Evolutionary conservation across 1,140 invertebrate species (phyloP), one percentile per base, ranked within the genome.

Genomic region (Cotesia vestalis): DNA sequence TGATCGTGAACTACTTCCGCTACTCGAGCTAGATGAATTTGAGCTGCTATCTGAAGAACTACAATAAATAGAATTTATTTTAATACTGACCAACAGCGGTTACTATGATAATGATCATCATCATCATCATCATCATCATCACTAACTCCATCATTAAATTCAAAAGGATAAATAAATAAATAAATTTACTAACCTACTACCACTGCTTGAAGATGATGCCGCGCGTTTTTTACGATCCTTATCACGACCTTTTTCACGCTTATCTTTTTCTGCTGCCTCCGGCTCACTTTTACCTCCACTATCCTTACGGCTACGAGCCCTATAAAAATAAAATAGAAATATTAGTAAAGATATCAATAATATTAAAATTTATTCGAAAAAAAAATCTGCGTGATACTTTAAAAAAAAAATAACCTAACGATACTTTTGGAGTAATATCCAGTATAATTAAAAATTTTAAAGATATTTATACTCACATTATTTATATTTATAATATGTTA

Each of bases 11-110:
- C 88, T 89, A 40, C 88, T 88, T 11, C 89, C 89, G 57, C 87
- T 89, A 72, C 88, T 88, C 0, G 89, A 90, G 62, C 86, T 88
- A 46, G 89, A 90, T 3, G 89, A 90, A 34, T 83, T 85, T 6
- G 91, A 92, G 77, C 91, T 94, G 78, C 92, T 94, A 12, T 92
- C 91, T 4, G 93, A 94, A 14, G 93, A 94, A 85, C 92, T 94
- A 75, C 76, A 80, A 75, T 63, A 66, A 76, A 46, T 51, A 51
- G 53, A 57, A 52, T 71, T 4, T 74, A 61, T 35, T 52, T 51
- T 38, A 61, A 20, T 67, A 38, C 4, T 38, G 46, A 52, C 2
- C 46, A 52, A n/a, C 1, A 52, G 1, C n/a, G 1, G 46, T n/a
- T 52, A 55, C 17, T 12, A 20, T 55, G n/a, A 3, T 12, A 3